phyloP scores from a whole-genome alignment of 2,888 invertebrate genomes.

The Rotaria socialis region DNA sequence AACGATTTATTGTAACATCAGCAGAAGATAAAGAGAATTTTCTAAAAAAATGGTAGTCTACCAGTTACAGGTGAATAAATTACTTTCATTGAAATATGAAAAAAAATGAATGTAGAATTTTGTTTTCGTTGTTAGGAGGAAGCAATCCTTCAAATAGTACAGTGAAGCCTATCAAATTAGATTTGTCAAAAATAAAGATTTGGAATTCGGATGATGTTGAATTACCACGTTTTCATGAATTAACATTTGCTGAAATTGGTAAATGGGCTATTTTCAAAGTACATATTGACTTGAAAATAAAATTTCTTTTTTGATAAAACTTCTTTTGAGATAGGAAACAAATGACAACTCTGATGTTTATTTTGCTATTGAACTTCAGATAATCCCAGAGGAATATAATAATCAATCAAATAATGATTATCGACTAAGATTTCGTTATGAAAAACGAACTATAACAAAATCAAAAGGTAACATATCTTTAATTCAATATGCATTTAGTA shows the following conservation, averaged over 20 bases:
- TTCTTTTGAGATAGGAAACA: conserved; percentile 6
- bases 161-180: neutral
- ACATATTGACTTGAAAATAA: neutral
- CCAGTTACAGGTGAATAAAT: neutral
- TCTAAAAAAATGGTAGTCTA: neutral
- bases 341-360: conserved; percentile 7
- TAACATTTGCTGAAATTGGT: conserved; percentile 15
- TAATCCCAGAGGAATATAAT: neutral
- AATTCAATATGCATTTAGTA: conserved; percentile 12
- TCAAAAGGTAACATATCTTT: neutral
- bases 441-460: neutral
- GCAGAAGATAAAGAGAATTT: conserved; percentile 9
- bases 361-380: conserved; percentile 20
- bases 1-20: neutral
- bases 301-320: neutral
- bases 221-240: neutral
- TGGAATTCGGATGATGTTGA: conserved; percentile 20
- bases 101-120: no score
- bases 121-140: neutral
- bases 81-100: neutral
- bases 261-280: conserved; percentile 35
- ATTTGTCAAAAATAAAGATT: conserved; percentile 7
- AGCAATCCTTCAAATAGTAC: neutral
- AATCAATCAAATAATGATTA: neutral
- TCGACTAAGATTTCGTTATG: conserved; percentile 20